Evolutionary conservation across 2,113 vertebrate genomes (phyloP).

Genomic region (Salvator merianae): DNA sequence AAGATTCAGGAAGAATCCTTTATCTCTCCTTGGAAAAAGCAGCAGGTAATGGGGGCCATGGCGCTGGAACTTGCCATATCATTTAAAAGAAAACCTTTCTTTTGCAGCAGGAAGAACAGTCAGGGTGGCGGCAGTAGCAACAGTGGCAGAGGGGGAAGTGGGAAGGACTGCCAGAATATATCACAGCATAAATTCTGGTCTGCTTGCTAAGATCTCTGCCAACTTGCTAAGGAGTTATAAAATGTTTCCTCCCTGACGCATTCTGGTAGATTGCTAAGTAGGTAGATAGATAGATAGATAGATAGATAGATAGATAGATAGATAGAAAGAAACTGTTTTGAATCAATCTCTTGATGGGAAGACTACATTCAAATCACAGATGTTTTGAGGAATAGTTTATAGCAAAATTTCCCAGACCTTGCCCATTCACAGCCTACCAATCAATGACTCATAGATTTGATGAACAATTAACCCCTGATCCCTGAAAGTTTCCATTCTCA

Average conservation of each 20-base stretch:
- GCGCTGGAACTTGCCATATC: constrained; percentile 24
- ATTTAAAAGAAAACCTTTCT: not conserved
- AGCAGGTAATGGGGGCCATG: not conserved
- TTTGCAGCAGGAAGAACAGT: not conserved
- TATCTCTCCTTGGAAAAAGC: constrained; percentile 50
- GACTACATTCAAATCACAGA: not conserved
- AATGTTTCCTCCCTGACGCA: not conserved
- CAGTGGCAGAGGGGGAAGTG: not conserved
- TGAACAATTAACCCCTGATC: too few species aligned
- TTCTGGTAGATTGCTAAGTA: accelerated
- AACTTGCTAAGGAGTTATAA: constrained; percentile 37
- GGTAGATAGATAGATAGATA: too few species aligned
- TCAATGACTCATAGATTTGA: too few species aligned
- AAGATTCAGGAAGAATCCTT: constrained; percentile 45
- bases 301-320: too few species aligned
- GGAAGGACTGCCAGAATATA: constrained; percentile 6
- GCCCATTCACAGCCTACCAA: too few species aligned
- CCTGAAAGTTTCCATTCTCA: too few species aligned
- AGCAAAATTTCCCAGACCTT: too few species aligned
- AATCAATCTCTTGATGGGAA: not conserved
- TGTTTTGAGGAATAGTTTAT: not conserved
- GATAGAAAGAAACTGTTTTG: not conserved
- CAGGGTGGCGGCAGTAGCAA: not conserved
- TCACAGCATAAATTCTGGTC: constrained; percentile 30
- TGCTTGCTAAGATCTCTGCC: not conserved